Evolutionary conservation across 2,888 invertebrate genomes (phyloP).

Genomic region (Melinaea marsaeus): DNA sequence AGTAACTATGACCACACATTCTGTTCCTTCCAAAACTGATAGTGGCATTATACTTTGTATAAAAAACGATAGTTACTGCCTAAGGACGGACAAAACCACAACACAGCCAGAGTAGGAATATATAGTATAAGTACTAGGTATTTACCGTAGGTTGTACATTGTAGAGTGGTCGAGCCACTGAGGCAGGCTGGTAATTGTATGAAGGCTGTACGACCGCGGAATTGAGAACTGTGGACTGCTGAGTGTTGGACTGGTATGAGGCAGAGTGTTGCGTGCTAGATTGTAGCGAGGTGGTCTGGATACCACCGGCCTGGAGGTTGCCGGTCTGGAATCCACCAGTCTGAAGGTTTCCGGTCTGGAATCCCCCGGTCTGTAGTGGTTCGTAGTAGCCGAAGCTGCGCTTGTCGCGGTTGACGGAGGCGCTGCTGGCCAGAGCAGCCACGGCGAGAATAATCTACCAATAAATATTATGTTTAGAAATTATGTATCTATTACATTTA

Average conservation of each 20-base stretch:
- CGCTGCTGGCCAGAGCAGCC: slow-evolving; percentile 26
- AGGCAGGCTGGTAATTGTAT: slow-evolving; percentile 19
- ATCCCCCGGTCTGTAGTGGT: slow-evolving; percentile 5
- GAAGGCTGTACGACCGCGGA: slow-evolving; percentile 13
- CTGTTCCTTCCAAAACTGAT: too few species aligned
- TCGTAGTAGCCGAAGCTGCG: slow-evolving; percentile 33
- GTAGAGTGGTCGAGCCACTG: slow-evolving; percentile 2
- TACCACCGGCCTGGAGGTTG: slow-evolving; percentile 10
- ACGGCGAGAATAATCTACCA: slow-evolving; percentile 32
- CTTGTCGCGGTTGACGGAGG: slow-evolving; percentile 29
- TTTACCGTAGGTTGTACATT: slow-evolving; percentile 19
- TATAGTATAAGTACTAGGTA: not conserved
- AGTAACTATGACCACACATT: too few species aligned
- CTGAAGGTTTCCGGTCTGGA: slow-evolving; percentile 17
- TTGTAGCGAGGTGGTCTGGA: slow-evolving; percentile 26
- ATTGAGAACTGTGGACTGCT: slow-evolving; percentile 26
- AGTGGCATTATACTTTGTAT: too few species aligned
- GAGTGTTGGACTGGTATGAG: slow-evolving; percentile 27
- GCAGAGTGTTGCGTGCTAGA: slow-evolving; percentile 29
- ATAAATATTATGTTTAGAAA: not conserved
- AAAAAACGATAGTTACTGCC: too few species aligned
- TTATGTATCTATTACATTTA: too few species aligned
- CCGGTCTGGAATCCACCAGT: not conserved
- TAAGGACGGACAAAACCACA: too few species aligned
- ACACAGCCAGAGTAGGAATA: too few species aligned